These are phyloP conservation scores for Bombus cullumanus DNA, from an alignment of 1,140 invertebrate species.

Conservation along the genomic window DNA sequence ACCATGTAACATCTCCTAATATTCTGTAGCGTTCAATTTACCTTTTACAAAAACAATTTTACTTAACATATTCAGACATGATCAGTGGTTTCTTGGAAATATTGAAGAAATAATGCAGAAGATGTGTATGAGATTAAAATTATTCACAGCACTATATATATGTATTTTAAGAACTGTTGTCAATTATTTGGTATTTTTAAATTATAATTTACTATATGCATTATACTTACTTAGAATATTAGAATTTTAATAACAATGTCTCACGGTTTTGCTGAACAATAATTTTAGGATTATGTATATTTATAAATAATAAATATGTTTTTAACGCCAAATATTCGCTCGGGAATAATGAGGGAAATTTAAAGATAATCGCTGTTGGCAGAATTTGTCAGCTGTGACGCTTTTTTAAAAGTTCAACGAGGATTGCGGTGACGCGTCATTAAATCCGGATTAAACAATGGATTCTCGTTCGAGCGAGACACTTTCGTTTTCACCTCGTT, in stretches of 20 bases:
- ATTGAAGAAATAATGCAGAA: too few species aligned
- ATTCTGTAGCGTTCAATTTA: too few species aligned
- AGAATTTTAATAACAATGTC: background rate
- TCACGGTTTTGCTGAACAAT: background rate
- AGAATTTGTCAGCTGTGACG: background rate
- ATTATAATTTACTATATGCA: too few species aligned
- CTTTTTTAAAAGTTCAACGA: conserved; percentile 33
- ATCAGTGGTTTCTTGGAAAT: too few species aligned
- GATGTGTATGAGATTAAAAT: too few species aligned
- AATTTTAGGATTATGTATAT: background rate
- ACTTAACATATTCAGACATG: too few species aligned
- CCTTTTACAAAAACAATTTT: too few species aligned
- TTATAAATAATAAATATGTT: background rate
- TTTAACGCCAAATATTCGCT: background rate
- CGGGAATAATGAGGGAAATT: background rate
- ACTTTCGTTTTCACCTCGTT: conserved; percentile 31
- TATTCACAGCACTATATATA: background rate
- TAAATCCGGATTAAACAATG: conserved; percentile 75
- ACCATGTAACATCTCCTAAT: too few species aligned
- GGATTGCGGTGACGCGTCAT: conserved; percentile 69
- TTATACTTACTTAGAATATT: background rate
- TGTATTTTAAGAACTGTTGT: too few species aligned
- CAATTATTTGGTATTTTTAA: too few species aligned
- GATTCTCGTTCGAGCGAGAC: conserved; percentile 2
- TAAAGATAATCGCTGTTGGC: background rate